phyloP scores from a whole-genome alignment of 2,888 invertebrate species.

The Lissocephala sabroskyi region DNA sequence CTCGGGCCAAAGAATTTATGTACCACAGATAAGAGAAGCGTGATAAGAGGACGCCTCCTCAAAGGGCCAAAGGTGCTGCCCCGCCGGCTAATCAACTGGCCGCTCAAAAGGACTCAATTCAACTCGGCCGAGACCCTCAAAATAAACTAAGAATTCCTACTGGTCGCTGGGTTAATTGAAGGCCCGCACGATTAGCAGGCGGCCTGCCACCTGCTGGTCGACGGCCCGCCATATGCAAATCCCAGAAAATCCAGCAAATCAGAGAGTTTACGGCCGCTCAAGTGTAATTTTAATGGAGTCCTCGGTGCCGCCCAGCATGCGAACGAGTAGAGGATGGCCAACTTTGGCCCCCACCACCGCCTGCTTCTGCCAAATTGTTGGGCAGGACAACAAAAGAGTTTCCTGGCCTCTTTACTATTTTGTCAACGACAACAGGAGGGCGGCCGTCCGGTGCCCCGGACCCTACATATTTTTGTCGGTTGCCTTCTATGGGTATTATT shows the following conservation, averaged over 20 bases:
- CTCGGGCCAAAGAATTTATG: slow-evolving; percentile 40
- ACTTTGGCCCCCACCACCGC: too few relatives aligned
- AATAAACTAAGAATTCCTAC: too few relatives aligned
- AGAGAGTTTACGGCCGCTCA: slow-evolving; percentile 18
- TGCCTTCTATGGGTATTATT: too few relatives aligned
- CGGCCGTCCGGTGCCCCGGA: too few relatives aligned
- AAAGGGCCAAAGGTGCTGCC: background rate
- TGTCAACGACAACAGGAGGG: slow-evolving; percentile 16
- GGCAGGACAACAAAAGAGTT: slow-evolving; percentile 35
- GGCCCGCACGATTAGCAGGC: slow-evolving; percentile 2
- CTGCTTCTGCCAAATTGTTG: slow-evolving; percentile 28
- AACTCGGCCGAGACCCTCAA: too few relatives aligned
- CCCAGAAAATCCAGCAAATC: slow-evolving; percentile 26
- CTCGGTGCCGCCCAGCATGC: slow-evolving; percentile 22
- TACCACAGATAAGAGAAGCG: slow-evolving; percentile 44
- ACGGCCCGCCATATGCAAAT: slow-evolving; percentile 16
- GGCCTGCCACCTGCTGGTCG: background rate
- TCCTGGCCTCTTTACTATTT: slow-evolving; percentile 21
- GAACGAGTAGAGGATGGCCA: too few relatives aligned
- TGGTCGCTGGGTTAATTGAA: slow-evolving; percentile 13
- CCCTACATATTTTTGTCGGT: slow-evolving; percentile 11
- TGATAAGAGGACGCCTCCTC: slow-evolving; percentile 29
- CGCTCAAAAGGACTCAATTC: too few relatives aligned
- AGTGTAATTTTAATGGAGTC: slow-evolving; percentile 14
- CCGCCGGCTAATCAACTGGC: slow-evolving; percentile 6